Base-by-base conservation (phyloP, 1,140 invertebrate genomes). In the Scylla paramamosain region DNA sequence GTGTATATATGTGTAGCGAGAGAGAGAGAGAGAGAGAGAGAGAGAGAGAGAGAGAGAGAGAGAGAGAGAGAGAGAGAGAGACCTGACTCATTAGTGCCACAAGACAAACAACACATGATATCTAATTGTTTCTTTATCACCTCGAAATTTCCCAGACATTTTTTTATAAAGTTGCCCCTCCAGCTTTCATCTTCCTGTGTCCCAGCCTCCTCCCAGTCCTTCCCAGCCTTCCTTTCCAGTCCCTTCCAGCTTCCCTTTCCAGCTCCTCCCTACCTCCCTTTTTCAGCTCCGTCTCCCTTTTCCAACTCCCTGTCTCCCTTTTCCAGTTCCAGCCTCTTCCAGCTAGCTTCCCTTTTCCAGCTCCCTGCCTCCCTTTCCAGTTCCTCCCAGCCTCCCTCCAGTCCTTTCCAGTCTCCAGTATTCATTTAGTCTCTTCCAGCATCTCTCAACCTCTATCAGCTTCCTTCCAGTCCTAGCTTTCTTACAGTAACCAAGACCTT, bases 31-130 rank as follows among this genome's bases (percentile, higher is more conserved):
- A 91, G 48, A 59, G 89, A 45, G 39, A 45, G 48, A 39, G 45
- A 90, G 45, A 90, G 32, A 90, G 45, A 90, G 32, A 46, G 88
- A 90, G 45, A 90, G 45, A 48, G 25, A 90, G 89, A 91, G 89
- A 31, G 89, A 59, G 29, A 59, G 46, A 59, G 46, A 32, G 39
- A 59, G 48, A 59, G 89, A 25, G 29, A 31, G 84, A 39, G 0
- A 39, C 10, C 31, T 87, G 84, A 0, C 16, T 87, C 83, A 87
- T 87, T 87, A 87, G 29, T 2, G 25, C 84, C 84, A 16, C 84
- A 87, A 87, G 84, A 87, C 84, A 87, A 87, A 87, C 39, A 87
- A 87, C 84, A 87, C n/a, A 87, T 87, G 84, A 87, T 87, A 28
- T 39, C 12, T 87, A 87, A 87, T 87, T 87, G 84, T 87, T 87